Conservation (phyloP, 2,797 vertebrate genomes). For the Morelia viridis region DNA sequence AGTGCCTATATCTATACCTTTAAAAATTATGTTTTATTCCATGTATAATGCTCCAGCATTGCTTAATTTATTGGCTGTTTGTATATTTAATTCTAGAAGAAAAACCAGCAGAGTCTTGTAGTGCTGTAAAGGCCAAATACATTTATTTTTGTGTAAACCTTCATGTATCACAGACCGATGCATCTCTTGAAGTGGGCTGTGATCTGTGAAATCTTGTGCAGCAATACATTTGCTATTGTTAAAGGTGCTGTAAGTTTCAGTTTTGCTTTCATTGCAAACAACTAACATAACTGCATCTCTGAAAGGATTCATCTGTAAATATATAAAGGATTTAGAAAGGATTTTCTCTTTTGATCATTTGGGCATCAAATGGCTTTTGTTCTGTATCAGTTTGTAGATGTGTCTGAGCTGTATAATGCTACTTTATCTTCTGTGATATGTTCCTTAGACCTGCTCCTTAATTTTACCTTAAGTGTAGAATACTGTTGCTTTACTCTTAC, state of each 20-base stretch:
- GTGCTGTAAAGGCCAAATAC: neutral
- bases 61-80: neutral
- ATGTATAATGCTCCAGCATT: neutral
- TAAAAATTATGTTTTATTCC: neutral
- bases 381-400: neutral
- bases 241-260: neutral
- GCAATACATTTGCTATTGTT: neutral
- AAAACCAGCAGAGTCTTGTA: neutral
- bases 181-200: neutral
- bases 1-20: neutral
- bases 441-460: conserved; percentile 27
- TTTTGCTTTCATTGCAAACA: neutral
- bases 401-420: neutral
- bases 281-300: neutral
- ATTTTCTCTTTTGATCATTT: neutral
- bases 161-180: neutral
- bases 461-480: conserved; percentile 12
- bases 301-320: neutral
- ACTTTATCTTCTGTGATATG: neutral
- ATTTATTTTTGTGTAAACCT: neutral
- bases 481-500: conserved; percentile 39
- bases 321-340: neutral
- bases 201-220: neutral
- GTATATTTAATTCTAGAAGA: neutral
- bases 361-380: neutral